Evolutionary conservation across 2,888 invertebrate species (phyloP).

Genomic region (Ernsta delagoae): DNA sequence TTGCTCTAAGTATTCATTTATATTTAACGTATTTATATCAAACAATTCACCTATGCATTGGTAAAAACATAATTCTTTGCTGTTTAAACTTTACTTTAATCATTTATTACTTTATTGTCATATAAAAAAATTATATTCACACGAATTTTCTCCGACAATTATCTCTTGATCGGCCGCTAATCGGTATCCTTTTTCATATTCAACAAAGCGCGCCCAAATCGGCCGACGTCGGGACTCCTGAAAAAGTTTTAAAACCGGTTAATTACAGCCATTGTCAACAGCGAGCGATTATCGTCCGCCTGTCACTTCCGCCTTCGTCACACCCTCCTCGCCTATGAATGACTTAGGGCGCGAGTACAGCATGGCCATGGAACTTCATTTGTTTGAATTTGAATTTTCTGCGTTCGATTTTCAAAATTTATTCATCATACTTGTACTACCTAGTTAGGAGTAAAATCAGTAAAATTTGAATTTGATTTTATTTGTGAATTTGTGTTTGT

Average conservation of each 20-base stretch:
- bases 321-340: slow-evolving; percentile 42
- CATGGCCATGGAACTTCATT: slow-evolving; percentile 1
- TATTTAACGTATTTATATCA: slow-evolving; percentile 4
- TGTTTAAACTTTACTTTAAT: too few relatives aligned
- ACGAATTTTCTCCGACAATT: slow-evolving; percentile 1
- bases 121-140: not conserved
- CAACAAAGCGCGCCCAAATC: slow-evolving; percentile 20
- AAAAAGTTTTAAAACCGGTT: slow-evolving; percentile 44
- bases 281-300: slow-evolving; percentile 50
- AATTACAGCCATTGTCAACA: slow-evolving; percentile 49
- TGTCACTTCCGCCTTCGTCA: slow-evolving; percentile 46
- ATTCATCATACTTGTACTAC: too few relatives aligned
- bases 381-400: slow-evolving; percentile 10
- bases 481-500: not conserved
- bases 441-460: too few relatives aligned
- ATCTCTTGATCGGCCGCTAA: slow-evolving; percentile 21
- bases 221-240: slow-evolving; percentile 22
- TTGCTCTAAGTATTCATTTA: slow-evolving; percentile 7
- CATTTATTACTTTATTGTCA: not conserved
- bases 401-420: slow-evolving; percentile 1
- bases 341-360: slow-evolving; percentile 19
- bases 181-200: slow-evolving; percentile 30
- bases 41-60: not conserved
- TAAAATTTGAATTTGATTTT: too few relatives aligned
- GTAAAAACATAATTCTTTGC: not conserved